Evolutionary conservation across 2,888 invertebrate species (phyloP), one percentile per base, ranked within the genome.

Genomic region (Trichogramma evanescens): DNA sequence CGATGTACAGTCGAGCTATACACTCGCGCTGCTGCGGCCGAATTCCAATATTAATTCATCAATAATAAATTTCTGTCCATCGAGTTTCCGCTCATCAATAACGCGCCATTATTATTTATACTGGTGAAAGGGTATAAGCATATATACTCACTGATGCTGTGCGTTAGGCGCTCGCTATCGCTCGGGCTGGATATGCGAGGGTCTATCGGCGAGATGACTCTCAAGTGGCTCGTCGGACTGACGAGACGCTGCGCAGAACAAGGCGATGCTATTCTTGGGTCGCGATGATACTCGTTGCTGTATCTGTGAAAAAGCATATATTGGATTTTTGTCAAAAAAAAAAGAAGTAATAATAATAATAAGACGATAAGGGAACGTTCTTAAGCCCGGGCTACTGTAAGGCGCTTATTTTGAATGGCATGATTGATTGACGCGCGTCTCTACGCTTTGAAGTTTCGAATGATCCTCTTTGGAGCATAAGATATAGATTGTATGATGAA

Each of bases 131-230:
- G 13, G 13, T 1, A 13, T 1, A 13, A 13, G 13, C 13, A 13
- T 2, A 13, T 50, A 49, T 58, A 68, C 74, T 71, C 61, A 74
- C 75, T 70, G 50, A 72, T 69, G 63, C 70, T 73, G 52, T 71
- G 72, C 53, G 68, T 56, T 55, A 71, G 72, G 59, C 71, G 68
- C 50, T 75, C 75, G 65, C 70, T 74, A 61, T 75, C 74, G 54
- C 72, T 74, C 5, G 75, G 75, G 56, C 75, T 75, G 58, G 75
- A 74, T 45, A 75, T 68, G 41, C 75, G 70, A 63, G 72, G 72
- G 61, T 74, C 75, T 63, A 68, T 69, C 54, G 72, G 68, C 40
- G 74, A 68, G 42, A 73, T 66, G 42, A 72, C 70, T 60, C 74
- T 71, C 61, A 71, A 65, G 54, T 71, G 68, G 63, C 68, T 70